Evolutionary conservation across 2,797 vertebrate genomes (phyloP).

Genomic region (Agapornis canus): DNA sequence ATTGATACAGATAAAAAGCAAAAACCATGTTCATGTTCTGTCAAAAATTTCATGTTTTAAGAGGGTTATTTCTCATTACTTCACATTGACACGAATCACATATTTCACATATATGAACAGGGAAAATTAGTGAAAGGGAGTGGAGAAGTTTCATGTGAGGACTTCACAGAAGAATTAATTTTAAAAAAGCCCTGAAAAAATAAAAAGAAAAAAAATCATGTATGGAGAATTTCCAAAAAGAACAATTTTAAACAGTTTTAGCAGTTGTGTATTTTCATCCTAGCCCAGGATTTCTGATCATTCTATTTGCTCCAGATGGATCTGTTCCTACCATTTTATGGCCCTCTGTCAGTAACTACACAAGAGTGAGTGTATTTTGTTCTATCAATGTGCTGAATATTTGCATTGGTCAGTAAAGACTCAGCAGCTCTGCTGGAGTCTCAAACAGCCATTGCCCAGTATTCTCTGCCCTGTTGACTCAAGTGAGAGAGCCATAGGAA

Average conservation of each 20-base stretch:
- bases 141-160: not conserved
- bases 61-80: no score
- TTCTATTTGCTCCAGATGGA: not conserved
- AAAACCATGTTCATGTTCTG: no score
- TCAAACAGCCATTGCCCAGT: not conserved
- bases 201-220: not conserved
- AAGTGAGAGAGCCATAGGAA: not conserved
- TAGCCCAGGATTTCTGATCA: not conserved
- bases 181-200: not conserved
- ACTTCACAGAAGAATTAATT: not conserved
- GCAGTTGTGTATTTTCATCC: not conserved
- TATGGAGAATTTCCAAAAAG: not conserved
- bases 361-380: not conserved
- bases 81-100: no score
- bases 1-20: no score
- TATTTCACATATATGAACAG: not conserved
- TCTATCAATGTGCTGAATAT: not conserved
- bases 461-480: not conserved
- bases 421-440: not conserved
- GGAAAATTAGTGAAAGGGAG: not conserved
- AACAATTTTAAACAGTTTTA: not conserved
- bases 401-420: not conserved
- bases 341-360: not conserved
- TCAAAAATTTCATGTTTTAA: no score
- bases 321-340: not conserved